Evolutionary conservation across 2,113 vertebrate species (phyloP).

Genomic region (Oplegnathus fasciatus): DNA sequence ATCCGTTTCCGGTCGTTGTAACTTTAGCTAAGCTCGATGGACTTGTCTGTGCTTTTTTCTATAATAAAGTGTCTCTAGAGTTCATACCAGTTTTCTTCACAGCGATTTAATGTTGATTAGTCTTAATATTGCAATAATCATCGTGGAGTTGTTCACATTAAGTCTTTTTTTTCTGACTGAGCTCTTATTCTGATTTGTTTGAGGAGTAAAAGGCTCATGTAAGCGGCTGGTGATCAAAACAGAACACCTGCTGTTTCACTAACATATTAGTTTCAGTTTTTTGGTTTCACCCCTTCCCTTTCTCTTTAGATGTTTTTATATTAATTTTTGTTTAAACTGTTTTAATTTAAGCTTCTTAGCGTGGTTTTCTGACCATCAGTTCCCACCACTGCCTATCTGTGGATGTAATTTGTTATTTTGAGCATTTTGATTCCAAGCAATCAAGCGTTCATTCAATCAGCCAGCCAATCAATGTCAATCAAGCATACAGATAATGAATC

Average conservation of each 20-base stretch:
- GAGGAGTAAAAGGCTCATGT: background rate
- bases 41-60: slow-evolving; percentile 7
- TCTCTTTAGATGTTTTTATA: background rate
- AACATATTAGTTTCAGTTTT: too few species aligned
- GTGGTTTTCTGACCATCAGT: background rate
- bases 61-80: background rate
- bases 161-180: background rate
- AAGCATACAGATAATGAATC: slow-evolving; percentile 17
- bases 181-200: background rate
- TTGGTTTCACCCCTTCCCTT: background rate
- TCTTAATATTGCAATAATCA: background rate
- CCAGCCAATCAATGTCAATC: slow-evolving; percentile 42
- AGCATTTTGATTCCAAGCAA: background rate
- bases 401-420: background rate
- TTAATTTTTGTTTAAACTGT: background rate
- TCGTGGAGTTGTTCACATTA: background rate
- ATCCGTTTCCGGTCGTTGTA: slow-evolving; percentile 13
- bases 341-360: background rate
- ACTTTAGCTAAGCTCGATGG: slow-evolving; percentile 12
- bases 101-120: slow-evolving; percentile 1
- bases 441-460: slow-evolving; percentile 6
- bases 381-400: background rate
- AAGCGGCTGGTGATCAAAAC: background rate
- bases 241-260: background rate
- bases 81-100: slow-evolving; percentile 13